Base-by-base conservation (phyloP, 2,113 vertebrate species). In the Aptenodytes forsteri region DNA sequence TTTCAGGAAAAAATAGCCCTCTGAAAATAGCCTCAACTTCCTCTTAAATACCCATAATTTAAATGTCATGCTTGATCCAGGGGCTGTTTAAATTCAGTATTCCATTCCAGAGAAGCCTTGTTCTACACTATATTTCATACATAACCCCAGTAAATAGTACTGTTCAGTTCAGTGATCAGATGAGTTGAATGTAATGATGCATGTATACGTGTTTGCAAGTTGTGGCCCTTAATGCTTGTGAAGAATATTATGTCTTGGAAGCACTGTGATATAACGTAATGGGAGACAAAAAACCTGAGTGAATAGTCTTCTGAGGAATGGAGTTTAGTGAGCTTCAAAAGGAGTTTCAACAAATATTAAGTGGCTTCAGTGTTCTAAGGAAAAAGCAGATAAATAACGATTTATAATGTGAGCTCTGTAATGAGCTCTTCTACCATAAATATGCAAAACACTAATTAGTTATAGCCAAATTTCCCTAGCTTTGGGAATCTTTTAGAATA, bases 401-500 rank as follows among this genome's bases (percentile, higher is more conserved):
- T 95, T 94, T 94, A 85, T 78, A 87, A 56, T 75, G 34, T 85
- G 36, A 59, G 73, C 40, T 94, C 46, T 81, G 25, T 94, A 92
- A 94, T 94, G 62, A 96, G 55, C 50, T 94, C 10, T 83, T 79
- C 44, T 69, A 23, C 82, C 67, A 86, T 76, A 50, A 70, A 95
- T 95, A 94, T 90, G 64, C 67, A 89, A 44, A 86, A 78, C 46
- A 69, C 44, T 87, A 90, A 83, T 89, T 96, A 93, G 67, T 80
- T 62, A 64, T 61, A 82, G 17, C 32, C 66, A 75, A 87, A 92
- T 73, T 82, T 56, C 84, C 61, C 75, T 87, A 69, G 64, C 58
- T 96, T 79, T 92, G 80, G 34, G 76, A 94, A 83, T 70, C 88
- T 85, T 87, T 95, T 87, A 85, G 47, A 69, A 52, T 73, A 38